phyloP scores from a whole-genome alignment of 1,140 invertebrate species.

The Copidosoma floridanum region DNA sequence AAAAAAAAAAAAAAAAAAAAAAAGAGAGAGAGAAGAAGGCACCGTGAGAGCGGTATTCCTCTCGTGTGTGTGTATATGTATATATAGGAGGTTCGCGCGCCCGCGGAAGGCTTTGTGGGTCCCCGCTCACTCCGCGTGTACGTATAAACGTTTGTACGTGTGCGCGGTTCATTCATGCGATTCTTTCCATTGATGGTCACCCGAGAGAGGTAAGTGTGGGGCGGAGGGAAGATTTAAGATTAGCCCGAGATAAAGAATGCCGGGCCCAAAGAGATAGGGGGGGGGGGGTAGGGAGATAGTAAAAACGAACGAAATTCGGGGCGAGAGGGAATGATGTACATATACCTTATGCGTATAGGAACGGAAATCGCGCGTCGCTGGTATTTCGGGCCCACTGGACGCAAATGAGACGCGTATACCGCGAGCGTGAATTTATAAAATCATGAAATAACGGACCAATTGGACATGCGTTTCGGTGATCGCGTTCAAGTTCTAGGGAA shows the following conservation, averaged over 20 bases:
- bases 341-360: too few species aligned
- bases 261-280: not conserved
- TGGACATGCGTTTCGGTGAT: too few species aligned
- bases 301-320: not conserved
- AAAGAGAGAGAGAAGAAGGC: slow-evolving; percentile 25
- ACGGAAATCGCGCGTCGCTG: too few species aligned
- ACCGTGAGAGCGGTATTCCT: slow-evolving; percentile 54
- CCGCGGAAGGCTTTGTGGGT: slow-evolving; percentile 35
- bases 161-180: slow-evolving; percentile 49
- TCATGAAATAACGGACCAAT: too few species aligned
- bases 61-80: slow-evolving; percentile 8
- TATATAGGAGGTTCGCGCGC: too few species aligned
- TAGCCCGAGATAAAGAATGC: slow-evolving; percentile 19
- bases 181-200: slow-evolving; percentile 51
- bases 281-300: not conserved
- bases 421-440: too few species aligned
- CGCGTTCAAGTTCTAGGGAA: too few species aligned
- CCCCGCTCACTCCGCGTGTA: too few species aligned
- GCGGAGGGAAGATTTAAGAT: slow-evolving; percentile 21
- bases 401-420: too few species aligned
- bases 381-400: too few species aligned
- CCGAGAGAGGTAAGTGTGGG: not conserved
- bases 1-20: not conserved
- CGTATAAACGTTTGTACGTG: not conserved
- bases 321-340: too few species aligned